Evolutionary conservation across 2,797 vertebrate species (phyloP), one percentile per base, ranked within the genome.

Genomic region (Brachymystax lenok): DNA sequence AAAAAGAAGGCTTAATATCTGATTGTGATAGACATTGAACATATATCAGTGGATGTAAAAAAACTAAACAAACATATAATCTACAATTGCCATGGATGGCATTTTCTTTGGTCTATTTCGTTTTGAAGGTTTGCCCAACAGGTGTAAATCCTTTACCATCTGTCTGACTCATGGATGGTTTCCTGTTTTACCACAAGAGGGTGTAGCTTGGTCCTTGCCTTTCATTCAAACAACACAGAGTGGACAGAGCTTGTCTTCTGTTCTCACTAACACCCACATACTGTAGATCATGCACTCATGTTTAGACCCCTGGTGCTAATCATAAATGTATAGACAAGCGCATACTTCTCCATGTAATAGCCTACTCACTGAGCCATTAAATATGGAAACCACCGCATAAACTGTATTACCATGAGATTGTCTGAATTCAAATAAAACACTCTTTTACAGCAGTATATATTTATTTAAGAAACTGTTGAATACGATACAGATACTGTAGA

Each of bases 181-280:
- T 86, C 86, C 78, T 79, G 14, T 54, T 83, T 79, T 82, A 74
- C 91, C 91, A 90, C 90, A 86, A 92, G 91, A 88, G 90, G 89
- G 92, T 84, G 90, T 91, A 80, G 80, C 82, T 86, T 81, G 84
- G 81, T 83, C 75, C 80, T 5, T 75, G 73, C 79, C 84, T 54
- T 30, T 24, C 27, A n/a, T 33, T 54, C 7, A 28, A 17, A 59
- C 66, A 4, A 68, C 80, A 84, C 77, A 40, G 74, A 74, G 73
- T 46, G 40, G 77, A 79, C 77, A 81, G 74, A 77, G 81, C 83
- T 52, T 70, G 74, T 50, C 56, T 28, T 72, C 77, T 64, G 54
- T 71, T 80, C 76, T 71, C 77, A 74, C 73, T 73, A 64, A 78
- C 79, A 77, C 77, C 76, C 69, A 75, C 79, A 76, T 12, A n/a